Evolutionary conservation across 64 coral and sea anemone species (phyloP).

Genomic region (Stichodactyla helianthus): DNA sequence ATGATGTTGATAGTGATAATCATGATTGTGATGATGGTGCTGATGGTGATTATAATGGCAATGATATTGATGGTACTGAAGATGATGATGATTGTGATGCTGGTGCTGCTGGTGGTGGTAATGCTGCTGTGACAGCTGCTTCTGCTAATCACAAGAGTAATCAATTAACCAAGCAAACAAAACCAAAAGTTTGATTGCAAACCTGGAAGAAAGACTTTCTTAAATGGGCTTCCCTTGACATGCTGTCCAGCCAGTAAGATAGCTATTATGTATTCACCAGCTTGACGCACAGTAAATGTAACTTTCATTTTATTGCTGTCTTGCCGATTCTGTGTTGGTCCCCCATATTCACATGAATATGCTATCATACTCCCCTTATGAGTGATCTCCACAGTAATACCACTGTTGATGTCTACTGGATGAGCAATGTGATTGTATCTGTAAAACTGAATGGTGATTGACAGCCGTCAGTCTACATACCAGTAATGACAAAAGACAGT

Average conservation of each 20-base stretch:
- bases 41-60: too few relatives aligned
- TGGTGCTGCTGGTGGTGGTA: background rate
- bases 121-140: background rate
- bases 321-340: constrained; percentile 10
- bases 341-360: constrained; percentile 58
- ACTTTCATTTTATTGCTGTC: constrained; percentile 59
- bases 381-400: constrained; percentile 58
- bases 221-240: constrained; percentile 80
- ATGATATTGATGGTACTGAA: too few relatives aligned
- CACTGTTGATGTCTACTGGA: constrained; percentile 30
- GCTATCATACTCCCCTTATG: constrained; percentile 31
- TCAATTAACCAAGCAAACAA: too few relatives aligned
- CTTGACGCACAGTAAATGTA: constrained; percentile 74
- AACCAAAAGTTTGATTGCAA: background rate
- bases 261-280: constrained; percentile 73
- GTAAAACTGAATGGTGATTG: constrained; percentile 61
- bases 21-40: too few relatives aligned
- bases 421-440: constrained; percentile 41
- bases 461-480: background rate
- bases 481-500: background rate
- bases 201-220: constrained; percentile 86
- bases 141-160: too few relatives aligned
- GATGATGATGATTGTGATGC: too few relatives aligned
- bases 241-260: constrained; percentile 49
- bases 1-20: too few relatives aligned